Conservation (phyloP, 2,888 invertebrate species). For the Agriopis leucophaearia region DNA sequence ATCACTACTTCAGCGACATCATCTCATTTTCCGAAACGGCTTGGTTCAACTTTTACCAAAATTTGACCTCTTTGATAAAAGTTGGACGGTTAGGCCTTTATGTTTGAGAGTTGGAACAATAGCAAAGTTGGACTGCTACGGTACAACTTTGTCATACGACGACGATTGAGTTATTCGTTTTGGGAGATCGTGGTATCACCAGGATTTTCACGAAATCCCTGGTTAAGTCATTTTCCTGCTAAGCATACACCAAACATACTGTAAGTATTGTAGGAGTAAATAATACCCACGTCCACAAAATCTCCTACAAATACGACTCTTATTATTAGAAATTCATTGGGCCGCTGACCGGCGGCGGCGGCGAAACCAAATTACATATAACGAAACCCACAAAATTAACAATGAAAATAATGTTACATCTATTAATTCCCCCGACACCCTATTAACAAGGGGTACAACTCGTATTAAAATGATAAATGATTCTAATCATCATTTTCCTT, state of each 20-base stretch:
- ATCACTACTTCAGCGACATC: too few species aligned
- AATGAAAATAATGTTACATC: constrained; percentile 80
- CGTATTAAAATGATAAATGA: constrained; percentile 85
- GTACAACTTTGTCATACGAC: too few species aligned
- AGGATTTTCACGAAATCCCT: too few species aligned
- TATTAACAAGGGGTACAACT: constrained; percentile 79
- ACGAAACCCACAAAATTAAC: constrained; percentile 77
- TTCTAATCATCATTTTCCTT: constrained; percentile 76
- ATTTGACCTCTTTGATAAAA: too few species aligned
- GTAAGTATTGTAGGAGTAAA: neutral
- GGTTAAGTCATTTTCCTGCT: too few species aligned
- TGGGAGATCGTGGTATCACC: too few species aligned
- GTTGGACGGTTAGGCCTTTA: too few species aligned
- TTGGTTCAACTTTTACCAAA: too few species aligned
- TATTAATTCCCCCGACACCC: constrained; percentile 81
- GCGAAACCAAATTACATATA: constrained; percentile 61
- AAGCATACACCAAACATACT: neutral
- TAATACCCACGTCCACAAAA: neutral
- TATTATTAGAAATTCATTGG: constrained; percentile 58
- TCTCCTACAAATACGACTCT: neutral
- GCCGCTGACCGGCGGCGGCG: constrained; percentile 50
- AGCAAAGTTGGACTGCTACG: too few species aligned
- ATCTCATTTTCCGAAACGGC: too few species aligned
- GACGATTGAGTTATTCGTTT: too few species aligned
- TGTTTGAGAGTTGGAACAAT: too few species aligned